Evolutionary conservation across 2,113 vertebrate species (phyloP).

Genomic region (Aldabrachelys gigantea): DNA sequence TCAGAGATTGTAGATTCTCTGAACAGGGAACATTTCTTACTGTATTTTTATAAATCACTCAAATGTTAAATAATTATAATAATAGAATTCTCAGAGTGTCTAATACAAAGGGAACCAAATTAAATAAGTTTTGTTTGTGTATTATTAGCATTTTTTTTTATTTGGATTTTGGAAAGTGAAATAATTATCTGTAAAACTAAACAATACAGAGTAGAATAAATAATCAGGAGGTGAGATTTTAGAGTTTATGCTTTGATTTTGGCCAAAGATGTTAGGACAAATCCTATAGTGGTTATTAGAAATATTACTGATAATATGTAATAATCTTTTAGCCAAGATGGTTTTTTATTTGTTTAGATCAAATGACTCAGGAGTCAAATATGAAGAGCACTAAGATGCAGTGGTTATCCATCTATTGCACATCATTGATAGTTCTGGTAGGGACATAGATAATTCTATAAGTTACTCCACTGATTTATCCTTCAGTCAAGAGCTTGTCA

Average conservation of each 20-base stretch:
- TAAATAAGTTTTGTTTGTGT: background rate
- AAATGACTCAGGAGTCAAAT: background rate
- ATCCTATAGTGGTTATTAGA: background rate
- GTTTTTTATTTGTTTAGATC: background rate
- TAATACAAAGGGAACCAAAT: background rate
- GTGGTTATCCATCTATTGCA: background rate
- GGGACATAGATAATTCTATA: background rate
- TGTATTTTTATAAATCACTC: background rate
- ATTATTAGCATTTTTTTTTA: background rate
- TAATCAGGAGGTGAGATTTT: background rate
- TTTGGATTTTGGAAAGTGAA: background rate
- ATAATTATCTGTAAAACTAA: conserved; percentile 3
- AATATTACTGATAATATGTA: background rate
- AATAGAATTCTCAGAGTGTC: background rate
- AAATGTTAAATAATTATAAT: background rate
- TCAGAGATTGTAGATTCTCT: background rate
- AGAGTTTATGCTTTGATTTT: background rate
- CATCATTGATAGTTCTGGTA: background rate
- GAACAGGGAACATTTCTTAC: background rate
- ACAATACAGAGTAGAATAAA: background rate
- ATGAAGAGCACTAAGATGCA: background rate
- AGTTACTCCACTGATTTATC: rapidly evolving
- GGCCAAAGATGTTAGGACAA: background rate
- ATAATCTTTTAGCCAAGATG: no score
- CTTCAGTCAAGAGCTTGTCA: background rate